Evolutionary conservation across 2,888 invertebrate species (phyloP), one percentile per base, ranked within the genome.

Genomic region (Drosophila subquinaria): DNA sequence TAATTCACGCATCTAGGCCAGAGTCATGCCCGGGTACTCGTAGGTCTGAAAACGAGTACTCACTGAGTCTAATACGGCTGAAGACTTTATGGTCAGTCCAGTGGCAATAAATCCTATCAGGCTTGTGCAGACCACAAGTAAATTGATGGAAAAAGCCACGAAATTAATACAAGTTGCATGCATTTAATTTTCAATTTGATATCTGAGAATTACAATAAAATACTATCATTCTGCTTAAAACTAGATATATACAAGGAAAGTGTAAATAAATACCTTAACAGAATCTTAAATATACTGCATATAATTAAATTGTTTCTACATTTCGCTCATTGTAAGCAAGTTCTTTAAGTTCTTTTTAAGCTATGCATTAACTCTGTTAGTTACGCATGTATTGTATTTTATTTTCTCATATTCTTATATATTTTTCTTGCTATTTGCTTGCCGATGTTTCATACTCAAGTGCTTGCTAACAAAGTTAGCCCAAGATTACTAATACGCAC

Each of bases 401-500:
- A 43, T 20, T 20, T 50, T 59, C 69, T 40, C 43, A 55, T 62
- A 43, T 55, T 43, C 52, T 45, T 53, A 51, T 27, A 48, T 57
- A 38, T 43, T 38, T 53, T 36, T 13, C 30, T 57, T 17, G 55
- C 20, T 42, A 61, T 38, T 51, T 43, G 36, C 11, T 52, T 42
- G 66, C 15, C 56, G 55, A 63, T 79, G 67, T 60, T 66, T 70
- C 77, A 77, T 70, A 73, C 73, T 74, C 72, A 78, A 84, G 81
- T 85, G 84, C 83, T 80, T 78, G 71, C 80, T 75, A 82, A 81
- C 81, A 77, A 87, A 86, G 77, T 82, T 86, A 73, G 77, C 79
- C 81, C 74, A 82, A 81, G 81, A 86, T 85, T 84, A 79, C 84
- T 82, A 82, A 85, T 85, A 87, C 84, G 82, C 85, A 81, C 81